These are phyloP conservation scores for Vannuccia rotundouncinata DNA, from an alignment of 2,888 invertebrate genomes.

Conservation along the genomic window DNA sequence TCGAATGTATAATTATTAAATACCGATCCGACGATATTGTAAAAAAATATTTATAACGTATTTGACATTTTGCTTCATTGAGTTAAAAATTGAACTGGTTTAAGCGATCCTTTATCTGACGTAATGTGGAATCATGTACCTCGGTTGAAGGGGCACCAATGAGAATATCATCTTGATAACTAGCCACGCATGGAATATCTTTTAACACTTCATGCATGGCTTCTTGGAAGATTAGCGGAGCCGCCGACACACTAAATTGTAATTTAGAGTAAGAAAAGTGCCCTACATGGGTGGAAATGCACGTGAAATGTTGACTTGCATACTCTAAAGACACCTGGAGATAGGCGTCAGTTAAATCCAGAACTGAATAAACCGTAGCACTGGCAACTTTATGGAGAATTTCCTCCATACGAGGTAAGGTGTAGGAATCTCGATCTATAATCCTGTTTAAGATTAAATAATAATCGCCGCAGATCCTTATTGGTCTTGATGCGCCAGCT, in stretches of 20 bases:
- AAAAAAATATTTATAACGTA: no score
- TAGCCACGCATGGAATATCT: conserved; percentile 37
- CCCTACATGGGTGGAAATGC: conserved; percentile 36
- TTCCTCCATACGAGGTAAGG: conserved; percentile 31
- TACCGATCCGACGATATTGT: no score
- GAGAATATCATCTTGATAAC: conserved; percentile 34
- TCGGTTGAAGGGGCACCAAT: conserved; percentile 7
- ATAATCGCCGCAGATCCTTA: conserved; percentile 33
- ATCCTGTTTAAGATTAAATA: conserved; percentile 33
- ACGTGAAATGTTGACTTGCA: conserved; percentile 32
- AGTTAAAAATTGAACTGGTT: no score
- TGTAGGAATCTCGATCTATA: conserved; percentile 28
- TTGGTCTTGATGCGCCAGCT: conserved; percentile 7
- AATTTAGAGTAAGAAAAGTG: conserved; percentile 32
- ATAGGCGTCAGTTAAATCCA: conserved; percentile 34
- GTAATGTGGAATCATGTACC: conserved; percentile 32
- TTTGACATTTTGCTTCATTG: no score
- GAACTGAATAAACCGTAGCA: conserved; percentile 30
- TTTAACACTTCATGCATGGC: conserved; percentile 31
- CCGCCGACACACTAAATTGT: conserved; percentile 38
- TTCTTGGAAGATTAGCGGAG: conserved; percentile 38
- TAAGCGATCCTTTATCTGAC: conserved; percentile 37
- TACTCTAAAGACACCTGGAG: conserved; percentile 21
- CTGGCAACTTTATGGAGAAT: conserved; percentile 29
- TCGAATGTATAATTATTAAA: no score